A percentile compares a stretch with the other conserved stretches of the same genome.
These are phyloP conservation scores for Sturnira hondurensis DNA, from an alignment of 2,113 vertebrate genomes.

Conservation along the genomic window DNA sequence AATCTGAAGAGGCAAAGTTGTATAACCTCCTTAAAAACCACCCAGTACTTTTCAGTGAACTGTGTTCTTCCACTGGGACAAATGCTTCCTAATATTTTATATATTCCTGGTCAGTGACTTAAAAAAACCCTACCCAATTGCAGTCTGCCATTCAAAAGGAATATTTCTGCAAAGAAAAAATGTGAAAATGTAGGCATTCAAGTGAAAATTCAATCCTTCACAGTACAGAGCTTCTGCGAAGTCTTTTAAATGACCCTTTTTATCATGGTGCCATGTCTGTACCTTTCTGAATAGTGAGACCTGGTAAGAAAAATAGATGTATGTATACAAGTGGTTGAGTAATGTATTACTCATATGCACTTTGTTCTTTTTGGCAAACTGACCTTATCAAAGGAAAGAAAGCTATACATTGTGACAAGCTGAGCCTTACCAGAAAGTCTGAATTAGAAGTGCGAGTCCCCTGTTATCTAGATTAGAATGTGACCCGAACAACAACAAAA, in stretches of 20 bases:
- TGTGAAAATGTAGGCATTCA: slow-evolving; percentile 86
- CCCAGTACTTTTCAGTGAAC: slow-evolving; percentile 40
- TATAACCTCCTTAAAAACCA: slow-evolving; percentile 33
- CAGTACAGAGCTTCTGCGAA: slow-evolving; percentile 84
- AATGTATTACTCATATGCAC: slow-evolving; percentile 81
- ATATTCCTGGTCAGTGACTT: slow-evolving; percentile 72
- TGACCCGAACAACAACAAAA: slow-evolving; percentile 20
- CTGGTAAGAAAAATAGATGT: slow-evolving; percentile 82
- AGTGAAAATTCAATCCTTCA: slow-evolving; percentile 90
- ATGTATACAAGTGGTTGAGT: slow-evolving; percentile 83
- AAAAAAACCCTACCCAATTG: slow-evolving; percentile 71
- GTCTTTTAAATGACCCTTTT: slow-evolving; percentile 89
- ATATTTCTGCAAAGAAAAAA: slow-evolving; percentile 81
- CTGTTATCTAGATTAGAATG: slow-evolving; percentile 69
- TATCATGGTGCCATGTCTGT: slow-evolving; percentile 83
- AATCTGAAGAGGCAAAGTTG: slow-evolving; percentile 48
- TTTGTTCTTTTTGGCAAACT: slow-evolving; percentile 83
- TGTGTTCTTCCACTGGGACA: slow-evolving; percentile 53
- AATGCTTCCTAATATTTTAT: slow-evolving; percentile 71
- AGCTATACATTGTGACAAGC: slow-evolving; percentile 76
- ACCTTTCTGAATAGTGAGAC: slow-evolving; percentile 82
- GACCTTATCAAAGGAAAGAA: slow-evolving; percentile 81
- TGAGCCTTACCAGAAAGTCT: slow-evolving; percentile 63
- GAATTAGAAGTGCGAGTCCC: slow-evolving; percentile 64
- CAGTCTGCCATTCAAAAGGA: slow-evolving; percentile 80